These are phyloP conservation scores for Amphimedon queenslandica DNA, from an alignment of 37 sponge, comb jelly and placozoan genomes.

Conservation along the genomic window DNA sequence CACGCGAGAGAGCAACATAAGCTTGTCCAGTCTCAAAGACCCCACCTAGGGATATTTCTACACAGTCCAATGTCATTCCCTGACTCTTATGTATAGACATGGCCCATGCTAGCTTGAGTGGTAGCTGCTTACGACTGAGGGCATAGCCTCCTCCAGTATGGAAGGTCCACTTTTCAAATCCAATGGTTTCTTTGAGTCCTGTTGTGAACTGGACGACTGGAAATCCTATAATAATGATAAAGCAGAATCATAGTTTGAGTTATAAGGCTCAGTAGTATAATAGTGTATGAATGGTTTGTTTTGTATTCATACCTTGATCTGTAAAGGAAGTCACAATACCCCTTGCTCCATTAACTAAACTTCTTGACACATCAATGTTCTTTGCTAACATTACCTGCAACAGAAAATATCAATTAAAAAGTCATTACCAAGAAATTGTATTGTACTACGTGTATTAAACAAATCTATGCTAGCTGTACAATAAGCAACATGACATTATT, in stretches of 20 bases:
- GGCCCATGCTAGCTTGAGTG: constrained; percentile 89
- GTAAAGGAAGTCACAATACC: constrained; percentile 72
- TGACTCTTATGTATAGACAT: constrained; percentile 94
- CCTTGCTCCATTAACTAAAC: constrained; percentile 88
- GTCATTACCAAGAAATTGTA: background rate
- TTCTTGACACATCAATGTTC: constrained; percentile 61
- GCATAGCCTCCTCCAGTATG: constrained; percentile 41
- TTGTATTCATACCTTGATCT: background rate
- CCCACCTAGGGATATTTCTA: constrained; percentile 73
- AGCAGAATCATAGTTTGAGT: no score
- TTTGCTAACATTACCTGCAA: constrained; percentile 79
- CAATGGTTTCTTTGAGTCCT: constrained; percentile 45
- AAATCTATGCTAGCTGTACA: background rate
- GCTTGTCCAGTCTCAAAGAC: constrained; percentile 90
- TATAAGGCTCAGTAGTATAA: no score
- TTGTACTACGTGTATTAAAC: background rate
- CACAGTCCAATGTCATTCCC: constrained; percentile 94
- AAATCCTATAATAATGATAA: no score
- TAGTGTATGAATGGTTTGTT: no score
- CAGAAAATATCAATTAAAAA: background rate
- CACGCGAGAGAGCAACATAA: constrained; percentile 89
- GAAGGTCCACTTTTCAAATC: constrained; percentile 54
- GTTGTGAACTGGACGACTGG: constrained; percentile 60
- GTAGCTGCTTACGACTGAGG: constrained; percentile 66
- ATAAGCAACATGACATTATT: no score